A percentile compares a stretch with the other conserved stretches of the same genome.
Conservation (phyloP, 2,888 invertebrate species). For the Doris montereyensis region DNA sequence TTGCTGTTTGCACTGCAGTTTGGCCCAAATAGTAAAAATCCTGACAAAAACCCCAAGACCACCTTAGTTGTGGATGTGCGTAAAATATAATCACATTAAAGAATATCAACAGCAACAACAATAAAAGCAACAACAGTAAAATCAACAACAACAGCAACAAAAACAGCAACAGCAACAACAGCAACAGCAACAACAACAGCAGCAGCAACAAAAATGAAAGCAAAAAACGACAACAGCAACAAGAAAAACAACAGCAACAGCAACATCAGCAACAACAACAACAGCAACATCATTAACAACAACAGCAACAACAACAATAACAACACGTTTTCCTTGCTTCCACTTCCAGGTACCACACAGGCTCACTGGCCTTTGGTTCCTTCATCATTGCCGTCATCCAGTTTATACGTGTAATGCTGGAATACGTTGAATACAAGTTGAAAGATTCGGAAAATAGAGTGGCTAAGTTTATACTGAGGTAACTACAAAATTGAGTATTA, state of each 20-base stretch:
- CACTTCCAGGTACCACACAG: conserved; percentile 87
- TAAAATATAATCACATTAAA: too few relatives aligned
- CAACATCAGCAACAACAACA: not conserved
- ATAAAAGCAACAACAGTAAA: too few relatives aligned
- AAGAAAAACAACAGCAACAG: not conserved
- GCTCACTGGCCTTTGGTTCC: conserved; percentile 94
- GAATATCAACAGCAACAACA: too few relatives aligned
- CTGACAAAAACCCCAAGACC: too few relatives aligned
- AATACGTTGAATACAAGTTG: conserved; percentile 88
- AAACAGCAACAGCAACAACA: not conserved
- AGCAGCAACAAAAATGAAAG: not conserved
- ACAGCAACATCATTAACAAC: not conserved
- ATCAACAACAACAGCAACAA: not conserved
- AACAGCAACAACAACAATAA: not conserved
- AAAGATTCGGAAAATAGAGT: conserved; percentile 80
- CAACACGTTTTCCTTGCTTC: too few relatives aligned
- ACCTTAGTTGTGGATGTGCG: too few relatives aligned
- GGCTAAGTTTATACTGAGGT: conserved; percentile 71
- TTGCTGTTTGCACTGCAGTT: too few relatives aligned
- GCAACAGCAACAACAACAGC: not conserved
- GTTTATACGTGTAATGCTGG: conserved; percentile 86
- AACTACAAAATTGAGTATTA: conserved; percentile 42
- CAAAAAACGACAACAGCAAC: not conserved
- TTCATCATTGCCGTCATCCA: conserved; percentile 92
- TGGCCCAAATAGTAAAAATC: too few relatives aligned